phyloP scores from a whole-genome alignment of 2,888 invertebrate genomes.

The Aplocera efformata region DNA sequence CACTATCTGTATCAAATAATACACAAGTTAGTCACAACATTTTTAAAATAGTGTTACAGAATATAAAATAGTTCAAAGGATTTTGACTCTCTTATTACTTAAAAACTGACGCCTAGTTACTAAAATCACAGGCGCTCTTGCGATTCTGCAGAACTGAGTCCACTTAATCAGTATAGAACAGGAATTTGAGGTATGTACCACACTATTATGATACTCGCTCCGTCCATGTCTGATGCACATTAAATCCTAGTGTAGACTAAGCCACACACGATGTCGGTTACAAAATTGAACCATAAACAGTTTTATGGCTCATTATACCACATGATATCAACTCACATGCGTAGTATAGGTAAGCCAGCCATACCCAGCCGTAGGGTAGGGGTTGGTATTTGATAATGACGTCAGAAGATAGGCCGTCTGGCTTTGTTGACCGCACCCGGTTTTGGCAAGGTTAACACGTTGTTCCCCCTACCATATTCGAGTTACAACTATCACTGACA shows the following conservation, averaged over 20 bases:
- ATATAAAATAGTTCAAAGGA: too few relatives aligned
- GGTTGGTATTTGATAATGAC: slow-evolving; percentile 35
- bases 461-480: slow-evolving; percentile 17
- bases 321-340: slow-evolving; percentile 4
- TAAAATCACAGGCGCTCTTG: too few relatives aligned
- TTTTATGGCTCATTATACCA: slow-evolving; percentile 1
- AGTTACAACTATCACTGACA: slow-evolving; percentile 12
- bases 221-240: too few relatives aligned
- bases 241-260: not conserved
- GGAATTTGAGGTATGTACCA: too few relatives aligned
- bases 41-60: too few relatives aligned
- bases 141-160: too few relatives aligned
- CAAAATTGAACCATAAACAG: slow-evolving; percentile 3
- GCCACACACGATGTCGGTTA: not conserved
- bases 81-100: too few relatives aligned
- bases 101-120: too few relatives aligned
- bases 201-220: too few relatives aligned
- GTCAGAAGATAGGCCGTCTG: slow-evolving; percentile 36
- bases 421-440: slow-evolving; percentile 38
- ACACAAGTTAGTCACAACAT: too few relatives aligned
- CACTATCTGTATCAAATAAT: too few relatives aligned
- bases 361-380: slow-evolving; percentile 11
- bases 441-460: slow-evolving; percentile 33
- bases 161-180: too few relatives aligned
- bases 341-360: not conserved